phyloP scores from a whole-genome alignment of 92 coral and sea anemone genomes.

The Porites cylindrica region DNA sequence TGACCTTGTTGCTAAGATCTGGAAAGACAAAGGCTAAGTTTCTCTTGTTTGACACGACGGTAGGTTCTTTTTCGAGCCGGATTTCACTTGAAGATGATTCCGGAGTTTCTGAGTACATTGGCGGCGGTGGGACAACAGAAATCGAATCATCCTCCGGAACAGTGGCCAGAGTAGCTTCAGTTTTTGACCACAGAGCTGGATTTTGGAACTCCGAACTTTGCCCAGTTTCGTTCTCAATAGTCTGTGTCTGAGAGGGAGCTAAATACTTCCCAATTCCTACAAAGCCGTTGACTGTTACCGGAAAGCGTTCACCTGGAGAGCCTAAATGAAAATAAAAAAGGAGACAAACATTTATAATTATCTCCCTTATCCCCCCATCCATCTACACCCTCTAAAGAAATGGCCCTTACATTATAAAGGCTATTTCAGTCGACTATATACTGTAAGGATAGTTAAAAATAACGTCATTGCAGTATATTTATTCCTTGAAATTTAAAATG shows the following conservation, averaged over 20 bases:
- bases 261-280: slow-evolving; percentile 16
- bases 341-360: too few species aligned
- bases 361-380: too few species aligned
- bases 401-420: too few species aligned
- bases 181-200: neutral
- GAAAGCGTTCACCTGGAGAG: neutral
- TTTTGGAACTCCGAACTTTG: neutral
- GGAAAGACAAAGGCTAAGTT: neutral
- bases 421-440: too few species aligned
- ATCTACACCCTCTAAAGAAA: too few species aligned
- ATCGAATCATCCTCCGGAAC: slow-evolving; percentile 17
- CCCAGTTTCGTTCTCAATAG: neutral
- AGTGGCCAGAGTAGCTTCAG: neutral
- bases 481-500: too few species aligned
- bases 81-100: neutral
- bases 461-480: too few species aligned
- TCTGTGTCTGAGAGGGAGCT: slow-evolving; percentile 1
- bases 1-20: neutral
- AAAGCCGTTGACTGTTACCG: slow-evolving; percentile 23
- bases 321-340: slow-evolving; percentile 1
- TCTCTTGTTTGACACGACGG: neutral
- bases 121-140: slow-evolving; percentile 48
- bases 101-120: slow-evolving; percentile 17
- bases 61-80: neutral
- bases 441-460: too few species aligned